Conservation (phyloP, 2,797 vertebrate species). For the Anabas testudineus region DNA sequence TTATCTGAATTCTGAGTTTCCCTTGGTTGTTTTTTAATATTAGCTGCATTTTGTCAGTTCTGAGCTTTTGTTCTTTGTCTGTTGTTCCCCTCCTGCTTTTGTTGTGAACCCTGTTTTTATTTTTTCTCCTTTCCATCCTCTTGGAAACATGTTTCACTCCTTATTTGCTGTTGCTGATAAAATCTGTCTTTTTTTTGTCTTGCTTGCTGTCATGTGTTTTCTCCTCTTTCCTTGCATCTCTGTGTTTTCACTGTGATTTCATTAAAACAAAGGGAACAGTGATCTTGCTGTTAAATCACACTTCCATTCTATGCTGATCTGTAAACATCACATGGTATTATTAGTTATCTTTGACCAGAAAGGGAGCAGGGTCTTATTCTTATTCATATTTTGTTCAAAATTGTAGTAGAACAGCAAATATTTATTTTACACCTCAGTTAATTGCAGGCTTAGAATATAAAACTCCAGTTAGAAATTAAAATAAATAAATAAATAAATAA, state of each 20-base stretch:
- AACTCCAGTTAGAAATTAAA: not conserved
- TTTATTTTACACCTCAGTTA: not conserved
- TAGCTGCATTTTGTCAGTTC: not conserved
- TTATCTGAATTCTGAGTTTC: not conserved
- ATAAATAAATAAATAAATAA: no score
- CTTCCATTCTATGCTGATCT: conserved; percentile 16
- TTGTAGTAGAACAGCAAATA: not conserved
- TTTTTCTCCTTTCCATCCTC: not conserved
- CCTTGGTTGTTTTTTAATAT: not conserved
- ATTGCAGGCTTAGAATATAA: not conserved
- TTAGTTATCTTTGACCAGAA: conserved; percentile 1
- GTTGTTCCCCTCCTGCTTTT: conserved; percentile 1
- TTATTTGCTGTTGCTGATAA: conserved; percentile 10
- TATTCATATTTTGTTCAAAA: not conserved
- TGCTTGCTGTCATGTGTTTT: conserved; percentile 4
- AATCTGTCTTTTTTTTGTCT: not conserved
- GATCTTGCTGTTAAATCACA: conserved; percentile 41
- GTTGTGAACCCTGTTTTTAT: not conserved
- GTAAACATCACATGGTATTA: conserved; percentile 27
- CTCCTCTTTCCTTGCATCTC: conserved; percentile 9
- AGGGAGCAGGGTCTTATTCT: not conserved
- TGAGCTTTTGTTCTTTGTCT: conserved; percentile 14
- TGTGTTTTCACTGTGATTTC: conserved; percentile 30
- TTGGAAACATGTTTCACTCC: not conserved
- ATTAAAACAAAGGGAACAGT: conserved; percentile 49